Evolutionary conservation across 2,113 vertebrate genomes (phyloP).

Genomic region (Plestiodon gilberti): DNA sequence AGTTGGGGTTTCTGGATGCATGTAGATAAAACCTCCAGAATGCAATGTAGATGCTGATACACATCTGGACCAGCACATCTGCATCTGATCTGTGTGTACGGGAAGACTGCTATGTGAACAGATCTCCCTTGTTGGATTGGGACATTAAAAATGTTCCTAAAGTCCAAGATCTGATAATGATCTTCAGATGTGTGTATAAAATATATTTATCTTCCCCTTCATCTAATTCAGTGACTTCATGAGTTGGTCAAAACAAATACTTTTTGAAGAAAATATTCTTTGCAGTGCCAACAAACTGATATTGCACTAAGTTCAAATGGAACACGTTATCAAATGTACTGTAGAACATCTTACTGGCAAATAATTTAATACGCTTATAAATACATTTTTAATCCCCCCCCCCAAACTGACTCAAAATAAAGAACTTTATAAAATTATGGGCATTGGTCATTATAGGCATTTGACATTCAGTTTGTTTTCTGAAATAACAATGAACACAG

Average conservation of each 20-base stretch:
- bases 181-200: neutral
- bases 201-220: slow-evolving; percentile 10
- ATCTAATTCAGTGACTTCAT: slow-evolving; percentile 22
- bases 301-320: slow-evolving; percentile 41
- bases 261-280: slow-evolving; percentile 32
- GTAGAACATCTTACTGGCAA: slow-evolving; percentile 41
- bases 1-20: no score
- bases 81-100: neutral
- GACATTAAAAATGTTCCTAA: neutral
- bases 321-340: slow-evolving; percentile 57
- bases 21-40: neutral
- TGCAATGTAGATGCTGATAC: neutral
- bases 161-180: neutral
- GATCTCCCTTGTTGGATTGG: neutral
- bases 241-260: neutral
- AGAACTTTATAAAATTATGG: slow-evolving; percentile 50
- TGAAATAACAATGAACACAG: neutral
- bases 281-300: slow-evolving; percentile 48
- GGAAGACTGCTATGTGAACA: neutral
- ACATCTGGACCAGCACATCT: neutral
- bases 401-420: slow-evolving; percentile 22
- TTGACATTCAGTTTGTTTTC: neutral
- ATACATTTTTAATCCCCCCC: slow-evolving; percentile 21
- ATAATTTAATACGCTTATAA: slow-evolving; percentile 59
- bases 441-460: neutral